Conservation (phyloP, 2,888 invertebrate genomes). For the Eristalis pertinax region DNA sequence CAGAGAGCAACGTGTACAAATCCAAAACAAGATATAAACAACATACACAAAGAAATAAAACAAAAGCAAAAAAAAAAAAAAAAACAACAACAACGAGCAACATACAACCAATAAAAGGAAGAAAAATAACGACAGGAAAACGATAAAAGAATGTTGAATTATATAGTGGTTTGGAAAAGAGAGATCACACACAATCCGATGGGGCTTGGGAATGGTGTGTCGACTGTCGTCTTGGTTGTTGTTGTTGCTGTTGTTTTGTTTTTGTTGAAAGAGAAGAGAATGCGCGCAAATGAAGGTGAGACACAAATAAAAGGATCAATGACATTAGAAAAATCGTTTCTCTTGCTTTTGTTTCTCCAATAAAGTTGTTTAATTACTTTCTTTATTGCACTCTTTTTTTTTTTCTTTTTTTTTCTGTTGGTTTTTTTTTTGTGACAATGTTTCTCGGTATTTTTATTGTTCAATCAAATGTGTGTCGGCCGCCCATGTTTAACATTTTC, state of each 20-base stretch:
- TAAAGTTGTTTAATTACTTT: slow-evolving; percentile 47
- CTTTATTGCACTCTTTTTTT: slow-evolving; percentile 33
- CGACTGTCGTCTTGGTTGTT: too few species aligned
- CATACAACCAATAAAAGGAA: slow-evolving; percentile 44
- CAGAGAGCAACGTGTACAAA: neutral
- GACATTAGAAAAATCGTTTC: slow-evolving; percentile 31
- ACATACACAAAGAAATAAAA: slow-evolving; percentile 6
- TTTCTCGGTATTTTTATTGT: neutral
- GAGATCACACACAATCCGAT: slow-evolving; percentile 12
- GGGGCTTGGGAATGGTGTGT: slow-evolving; percentile 19
- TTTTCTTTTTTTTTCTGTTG: neutral
- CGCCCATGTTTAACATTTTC: too few species aligned
- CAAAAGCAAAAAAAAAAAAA: slow-evolving; percentile 32
- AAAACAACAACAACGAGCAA: too few species aligned
- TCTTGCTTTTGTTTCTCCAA: slow-evolving; percentile 5
- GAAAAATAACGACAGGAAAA: slow-evolving; percentile 54
- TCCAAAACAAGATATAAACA: slow-evolving; percentile 43
- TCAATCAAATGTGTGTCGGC: too few species aligned
- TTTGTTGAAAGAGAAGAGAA: slow-evolving; percentile 14
- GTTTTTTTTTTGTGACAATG: slow-evolving; percentile 1
- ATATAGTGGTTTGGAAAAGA: slow-evolving; percentile 60
- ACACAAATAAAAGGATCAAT: slow-evolving; percentile 53
- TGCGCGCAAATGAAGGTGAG: slow-evolving; percentile 18
- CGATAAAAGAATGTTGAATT: slow-evolving; percentile 62
- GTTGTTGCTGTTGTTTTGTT: neutral